Evolutionary conservation across 2,888 invertebrate species (phyloP).

Genomic region (Nesidiocoris tenuis): DNA sequence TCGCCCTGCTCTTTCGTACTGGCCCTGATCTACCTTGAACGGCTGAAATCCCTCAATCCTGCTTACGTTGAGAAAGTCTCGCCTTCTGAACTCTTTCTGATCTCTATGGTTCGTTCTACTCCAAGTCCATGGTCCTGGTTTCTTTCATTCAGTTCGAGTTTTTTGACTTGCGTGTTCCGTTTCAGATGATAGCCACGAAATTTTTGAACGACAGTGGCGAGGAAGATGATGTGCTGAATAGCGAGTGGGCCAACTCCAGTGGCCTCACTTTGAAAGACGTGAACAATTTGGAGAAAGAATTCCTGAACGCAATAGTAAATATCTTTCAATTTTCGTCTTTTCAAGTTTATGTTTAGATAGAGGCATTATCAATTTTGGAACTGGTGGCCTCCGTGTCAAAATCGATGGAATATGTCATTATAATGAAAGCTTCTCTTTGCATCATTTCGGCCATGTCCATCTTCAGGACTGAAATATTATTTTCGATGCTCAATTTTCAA

Average conservation of each 20-base stretch:
- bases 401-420: too few relatives aligned
- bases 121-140: too few relatives aligned
- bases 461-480: too few relatives aligned
- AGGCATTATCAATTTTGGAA: too few relatives aligned
- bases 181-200: constrained; percentile 93
- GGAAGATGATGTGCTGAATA: constrained; percentile 85
- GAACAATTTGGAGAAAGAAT: constrained; percentile 81
- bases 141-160: too few relatives aligned
- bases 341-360: too few relatives aligned
- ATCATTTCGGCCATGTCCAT: too few relatives aligned
- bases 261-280: constrained; percentile 71
- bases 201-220: constrained; percentile 78
- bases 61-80: constrained; percentile 79
- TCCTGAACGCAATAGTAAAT: constrained; percentile 85
- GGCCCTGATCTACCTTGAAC: constrained; percentile 89
- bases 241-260: constrained; percentile 89
- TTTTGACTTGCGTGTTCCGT: too few relatives aligned
- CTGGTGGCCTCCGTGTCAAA: too few relatives aligned
- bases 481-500: too few relatives aligned
- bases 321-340: too few relatives aligned
- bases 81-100: constrained; percentile 90
- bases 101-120: constrained; percentile 85
- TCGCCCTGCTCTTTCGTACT: constrained; percentile 91
- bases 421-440: too few relatives aligned
- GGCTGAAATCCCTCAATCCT: constrained; percentile 77